Percentiles rank a stretch among this genome's conserved stretches.
Evolutionary conservation across 30 jellyfish, hydroid and myxozoan genomes (phyloP).

Genomic region (Catostylus mosaicus): DNA sequence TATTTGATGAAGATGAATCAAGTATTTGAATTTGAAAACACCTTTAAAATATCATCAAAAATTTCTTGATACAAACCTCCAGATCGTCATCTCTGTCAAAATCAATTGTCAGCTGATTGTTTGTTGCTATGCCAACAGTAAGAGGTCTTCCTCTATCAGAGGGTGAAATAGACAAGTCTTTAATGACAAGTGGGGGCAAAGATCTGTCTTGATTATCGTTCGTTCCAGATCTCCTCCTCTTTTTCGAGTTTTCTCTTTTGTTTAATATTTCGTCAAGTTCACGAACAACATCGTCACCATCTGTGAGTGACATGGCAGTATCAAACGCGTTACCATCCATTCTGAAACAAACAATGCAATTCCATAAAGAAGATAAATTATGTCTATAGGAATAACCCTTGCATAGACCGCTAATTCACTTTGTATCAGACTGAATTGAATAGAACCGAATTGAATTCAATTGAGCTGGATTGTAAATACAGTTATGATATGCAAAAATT

Average conservation of each 20-base stretch:
- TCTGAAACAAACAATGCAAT: slow-evolving; percentile 7
- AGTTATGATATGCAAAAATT: too few species aligned
- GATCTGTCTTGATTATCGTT: slow-evolving; percentile 7
- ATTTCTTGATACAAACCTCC: slow-evolving; percentile 34
- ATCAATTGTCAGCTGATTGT: slow-evolving; percentile 42
- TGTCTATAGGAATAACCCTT: too few species aligned
- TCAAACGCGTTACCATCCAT: slow-evolving; percentile 10
- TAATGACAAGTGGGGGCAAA: slow-evolving; percentile 63
- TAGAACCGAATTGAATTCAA: too few species aligned
- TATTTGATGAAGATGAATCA: too few species aligned
- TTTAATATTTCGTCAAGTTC: slow-evolving; percentile 52
- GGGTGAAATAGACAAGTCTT: slow-evolving; percentile 69
- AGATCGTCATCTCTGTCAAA: slow-evolving; percentile 40
- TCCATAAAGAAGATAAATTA: too few species aligned
- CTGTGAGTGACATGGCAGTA: slow-evolving; percentile 63
- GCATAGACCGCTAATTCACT: too few species aligned
- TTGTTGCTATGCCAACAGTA: slow-evolving; percentile 56
- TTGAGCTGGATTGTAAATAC: too few species aligned
- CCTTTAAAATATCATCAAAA: neutral
- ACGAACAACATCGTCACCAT: slow-evolving; percentile 36
- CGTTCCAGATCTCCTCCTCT: slow-evolving; percentile 40
- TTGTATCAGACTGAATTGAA: too few species aligned
- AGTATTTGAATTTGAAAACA: neutral
- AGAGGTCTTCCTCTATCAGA: slow-evolving; percentile 48
- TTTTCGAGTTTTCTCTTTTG: slow-evolving; percentile 11